phyloP scores from a whole-genome alignment of 2,113 vertebrate species.

The mouse (Mus musculus) region DNA sequence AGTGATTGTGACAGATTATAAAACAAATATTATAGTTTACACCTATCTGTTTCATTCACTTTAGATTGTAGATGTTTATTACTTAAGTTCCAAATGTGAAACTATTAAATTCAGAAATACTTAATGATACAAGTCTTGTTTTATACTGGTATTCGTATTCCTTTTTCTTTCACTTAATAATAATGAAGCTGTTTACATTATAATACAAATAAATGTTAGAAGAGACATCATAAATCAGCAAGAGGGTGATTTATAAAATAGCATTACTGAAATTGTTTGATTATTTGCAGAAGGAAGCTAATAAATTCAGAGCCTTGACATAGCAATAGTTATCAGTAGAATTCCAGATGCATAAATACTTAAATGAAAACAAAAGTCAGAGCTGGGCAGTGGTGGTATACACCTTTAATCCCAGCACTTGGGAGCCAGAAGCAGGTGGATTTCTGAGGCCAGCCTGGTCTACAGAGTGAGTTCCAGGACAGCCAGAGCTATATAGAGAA shows the following conservation, averaged over 20 bases:
- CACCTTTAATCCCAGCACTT: too few relatives aligned
- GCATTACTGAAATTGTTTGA: background rate
- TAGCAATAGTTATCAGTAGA: conserved; percentile 11
- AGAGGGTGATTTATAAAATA: conserved; percentile 31
- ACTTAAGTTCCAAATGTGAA: conserved; percentile 39
- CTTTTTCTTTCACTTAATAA: background rate
- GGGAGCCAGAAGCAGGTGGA: background rate
- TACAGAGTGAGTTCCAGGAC: too few relatives aligned
- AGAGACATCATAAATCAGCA: background rate
- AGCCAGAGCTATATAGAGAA: too few relatives aligned
- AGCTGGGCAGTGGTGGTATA: too few relatives aligned
- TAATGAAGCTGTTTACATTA: conserved; percentile 10
- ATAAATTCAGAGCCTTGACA: conserved; percentile 40
- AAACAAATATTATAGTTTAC: background rate
- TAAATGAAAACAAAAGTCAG: conserved; percentile 15
- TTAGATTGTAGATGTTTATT: background rate
- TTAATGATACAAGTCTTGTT: conserved; percentile 22
- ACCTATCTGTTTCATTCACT: background rate
- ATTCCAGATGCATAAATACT: conserved; percentile 28
- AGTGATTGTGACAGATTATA: conserved; percentile 32
- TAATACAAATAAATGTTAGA: conserved; percentile 6
- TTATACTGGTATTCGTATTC: conserved; percentile 1
- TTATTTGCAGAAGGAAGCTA: background rate
- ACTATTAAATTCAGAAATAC: background rate
- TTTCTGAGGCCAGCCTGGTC: too few relatives aligned